These are phyloP conservation scores for Clivina fossor DNA, from an alignment of 2,888 invertebrate species.

Conservation along the genomic window DNA sequence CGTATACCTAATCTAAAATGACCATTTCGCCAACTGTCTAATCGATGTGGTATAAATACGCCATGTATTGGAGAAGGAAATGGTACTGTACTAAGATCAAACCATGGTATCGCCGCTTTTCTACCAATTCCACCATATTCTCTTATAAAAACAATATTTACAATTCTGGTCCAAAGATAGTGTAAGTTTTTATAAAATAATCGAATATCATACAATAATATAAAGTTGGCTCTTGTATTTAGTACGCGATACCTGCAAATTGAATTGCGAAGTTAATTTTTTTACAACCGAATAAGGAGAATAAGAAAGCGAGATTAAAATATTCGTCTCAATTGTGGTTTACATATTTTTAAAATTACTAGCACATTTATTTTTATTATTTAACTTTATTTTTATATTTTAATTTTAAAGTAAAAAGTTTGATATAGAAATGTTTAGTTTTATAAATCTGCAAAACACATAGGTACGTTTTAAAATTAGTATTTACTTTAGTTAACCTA, in stretches of 20 bases:
- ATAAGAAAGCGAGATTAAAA: too few relatives aligned
- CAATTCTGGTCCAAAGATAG: conserved; percentile 75
- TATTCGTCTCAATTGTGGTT: too few relatives aligned
- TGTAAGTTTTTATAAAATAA: conserved; percentile 66
- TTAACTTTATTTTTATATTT: too few relatives aligned
- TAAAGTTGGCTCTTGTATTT: conserved; percentile 69
- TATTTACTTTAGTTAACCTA: too few relatives aligned
- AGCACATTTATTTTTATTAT: too few relatives aligned
- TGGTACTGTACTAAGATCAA: conserved; percentile 71
- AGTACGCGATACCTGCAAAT: conserved; percentile 65
- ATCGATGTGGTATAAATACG: conserved; percentile 61
- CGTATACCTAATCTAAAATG: conserved; percentile 58
- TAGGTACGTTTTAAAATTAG: too few relatives aligned
- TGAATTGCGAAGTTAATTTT: too few relatives aligned
- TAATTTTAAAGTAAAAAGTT: too few relatives aligned
- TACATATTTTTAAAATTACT: too few relatives aligned
- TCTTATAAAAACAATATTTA: conserved; percentile 72
- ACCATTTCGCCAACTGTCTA: conserved; percentile 69
- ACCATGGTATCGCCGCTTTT: conserved; percentile 58
- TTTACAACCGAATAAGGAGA: too few relatives aligned
- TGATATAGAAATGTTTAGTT: too few relatives aligned
- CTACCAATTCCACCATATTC: conserved; percentile 52
- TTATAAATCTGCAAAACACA: too few relatives aligned
- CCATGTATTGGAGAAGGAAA: conserved; percentile 66
- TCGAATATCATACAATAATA: conserved; percentile 69